Evolutionary conservation across 2,113 vertebrate genomes (phyloP), one percentile per base, ranked within the genome.

Genomic region (Casuarius casuarius): DNA sequence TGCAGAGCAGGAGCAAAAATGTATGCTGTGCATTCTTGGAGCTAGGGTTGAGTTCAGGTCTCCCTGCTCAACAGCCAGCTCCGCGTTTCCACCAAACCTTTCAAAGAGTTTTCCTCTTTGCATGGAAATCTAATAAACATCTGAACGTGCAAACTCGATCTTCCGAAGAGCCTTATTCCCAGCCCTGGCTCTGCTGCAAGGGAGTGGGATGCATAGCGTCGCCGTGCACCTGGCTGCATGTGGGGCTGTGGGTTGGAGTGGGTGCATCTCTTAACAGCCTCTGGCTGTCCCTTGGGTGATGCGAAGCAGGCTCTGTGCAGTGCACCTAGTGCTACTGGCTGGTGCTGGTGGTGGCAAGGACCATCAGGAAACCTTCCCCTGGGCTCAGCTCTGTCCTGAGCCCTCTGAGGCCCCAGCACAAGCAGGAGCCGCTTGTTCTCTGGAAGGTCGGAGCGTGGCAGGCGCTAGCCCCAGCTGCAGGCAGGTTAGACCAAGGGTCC

Each of bases 51-150:
- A 92, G 10, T 17, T n/a, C 12, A 92, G 38, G 9, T 72, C 25
- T 74, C 48, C 48, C 15, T 59, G 15, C 80, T 81, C 31, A 59
- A 46, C 22, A n/a, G 11, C 14, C 26, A 56, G 38, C 65, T 82
- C 66, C 40, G 7, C 3, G 0, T 89, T 94, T 81, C 42, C 81
- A 85, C 48, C 28, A 49, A 20, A 62, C 18, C 21, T 76, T 77
- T 23, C 11, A n/a, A 17, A 72, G 49, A 66, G 12, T 63, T 96
- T 75, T 81, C 18, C 5, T 73, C 5, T 92, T 65, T 80, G 26
- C 22, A 5, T 48, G 33, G 35, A 54, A 87, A 26, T 38, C 4
- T 91, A 95, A 87, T 97, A 97, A 97, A 97, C 1, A 11, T 14
- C 31, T 5, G 5, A 88, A 35, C 12, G 10, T 58, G 7, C 25